Percentiles rank a stretch among this genome's conserved stretches.
phyloP scores from a whole-genome alignment of 64 coral and sea anemone genomes.

The Montipora sp. region DNA sequence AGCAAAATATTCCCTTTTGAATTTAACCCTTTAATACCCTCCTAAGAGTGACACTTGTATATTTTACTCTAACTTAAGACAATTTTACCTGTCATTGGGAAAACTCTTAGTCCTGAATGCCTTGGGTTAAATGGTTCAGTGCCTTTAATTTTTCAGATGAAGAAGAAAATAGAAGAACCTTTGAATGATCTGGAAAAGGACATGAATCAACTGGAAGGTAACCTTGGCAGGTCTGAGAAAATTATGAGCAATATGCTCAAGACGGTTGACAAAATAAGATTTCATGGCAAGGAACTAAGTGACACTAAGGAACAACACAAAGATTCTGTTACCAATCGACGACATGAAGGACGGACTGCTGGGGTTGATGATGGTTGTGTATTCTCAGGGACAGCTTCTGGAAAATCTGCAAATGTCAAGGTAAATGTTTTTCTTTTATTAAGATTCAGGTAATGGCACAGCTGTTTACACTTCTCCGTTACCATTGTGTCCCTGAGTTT shows the following conservation, averaged over 20 bases:
- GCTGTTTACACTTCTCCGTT: too few species aligned
- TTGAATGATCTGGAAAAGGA: slow-evolving; percentile 80
- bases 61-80: too few species aligned
- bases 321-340: neutral
- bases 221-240: slow-evolving; percentile 81
- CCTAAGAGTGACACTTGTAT: too few species aligned
- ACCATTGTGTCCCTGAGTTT: too few species aligned
- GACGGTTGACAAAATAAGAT: slow-evolving; percentile 55
- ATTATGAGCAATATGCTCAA: slow-evolving; percentile 79
- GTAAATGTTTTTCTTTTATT: slow-evolving; percentile 24
- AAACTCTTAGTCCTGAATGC: too few species aligned
- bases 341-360: neutral
- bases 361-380: slow-evolving; percentile 84
- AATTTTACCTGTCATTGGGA: too few species aligned
- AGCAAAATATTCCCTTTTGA: too few species aligned
- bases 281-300: neutral
- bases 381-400: slow-evolving; percentile 80
- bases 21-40: too few species aligned
- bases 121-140: too few species aligned
- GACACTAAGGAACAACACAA: neutral
- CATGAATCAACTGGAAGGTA: slow-evolving; percentile 75
- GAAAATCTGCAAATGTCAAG: slow-evolving; percentile 94
- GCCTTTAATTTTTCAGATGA: slow-evolving; percentile 52
- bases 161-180: slow-evolving; percentile 83
- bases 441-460: too few species aligned